Base-by-base conservation (phyloP, 2,888 invertebrate species). In the Salpingus planirostris region DNA sequence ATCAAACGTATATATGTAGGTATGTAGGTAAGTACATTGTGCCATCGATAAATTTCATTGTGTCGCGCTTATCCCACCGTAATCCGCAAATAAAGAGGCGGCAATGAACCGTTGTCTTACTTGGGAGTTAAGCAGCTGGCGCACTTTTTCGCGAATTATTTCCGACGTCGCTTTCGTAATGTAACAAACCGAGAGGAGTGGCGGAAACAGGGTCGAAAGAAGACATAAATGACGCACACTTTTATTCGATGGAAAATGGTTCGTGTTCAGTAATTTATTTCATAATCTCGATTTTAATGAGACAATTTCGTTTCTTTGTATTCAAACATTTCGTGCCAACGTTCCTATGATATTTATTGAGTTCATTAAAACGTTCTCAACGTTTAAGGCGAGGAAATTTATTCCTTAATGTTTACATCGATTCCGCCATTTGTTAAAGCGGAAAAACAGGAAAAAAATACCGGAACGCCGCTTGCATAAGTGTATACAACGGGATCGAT, bases 281-380 rank as follows among this genome's bases (percentile, higher is more conserved):
- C 38, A 43, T 43, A 46, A 46, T 46, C 36, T 33, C 38, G 26
- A 39, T 33, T 34, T 42, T 46, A 46, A 46, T 46, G 43, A 46
- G 43, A 46, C 46, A 46, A 46, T 43, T 46, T 43, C 31, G 31
- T 38, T 38, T 31, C 38, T 38, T 38, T 34, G 34, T 38, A 38
- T 38, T 38, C 26, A 27, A 38, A 31, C 38, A 26, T 28, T 34
- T 38, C 13, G 15, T 25, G 28, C 22, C 38, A 15, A 18, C 8
- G 27, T 34, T 38, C 23, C 28, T 24, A 27, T 34, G 29, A 37
- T 37, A 38, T 38, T 38, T 34, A 38, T 38, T 15, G 38, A 31
- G 23, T 38, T 38, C 38, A 38, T 38, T 38, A 38, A 38, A 38
- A 31, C 12, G 31, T 31, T 38, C 24, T 38, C 38, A 23, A 24